Percentiles rank a stretch among this genome's conserved stretches.
These are phyloP conservation scores for Ibidorhyncha struthersii DNA, from an alignment of 2,113 vertebrate species.

Conservation along the genomic window DNA sequence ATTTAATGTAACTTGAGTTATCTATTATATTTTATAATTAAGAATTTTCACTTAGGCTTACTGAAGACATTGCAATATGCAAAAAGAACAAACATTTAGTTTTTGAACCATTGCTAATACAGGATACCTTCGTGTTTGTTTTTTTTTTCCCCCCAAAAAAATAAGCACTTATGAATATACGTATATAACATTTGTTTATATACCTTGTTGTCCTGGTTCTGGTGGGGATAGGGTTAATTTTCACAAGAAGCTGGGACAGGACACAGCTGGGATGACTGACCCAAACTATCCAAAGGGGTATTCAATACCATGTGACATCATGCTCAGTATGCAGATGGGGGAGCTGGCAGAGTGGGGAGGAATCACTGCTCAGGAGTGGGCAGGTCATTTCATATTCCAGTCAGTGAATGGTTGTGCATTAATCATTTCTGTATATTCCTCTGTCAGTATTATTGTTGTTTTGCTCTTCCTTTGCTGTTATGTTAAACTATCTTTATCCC, in stretches of 20 bases:
- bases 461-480: not conserved
- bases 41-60: not conserved
- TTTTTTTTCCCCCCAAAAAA: not conserved
- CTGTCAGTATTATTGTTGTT: not conserved
- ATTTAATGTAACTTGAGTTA: not conserved
- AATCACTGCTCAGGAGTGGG: not conserved
- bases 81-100: not conserved
- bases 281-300: not conserved
- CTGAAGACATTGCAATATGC: not conserved
- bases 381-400: not conserved
- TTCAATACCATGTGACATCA: not conserved
- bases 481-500: not conserved
- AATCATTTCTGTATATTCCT: not conserved
- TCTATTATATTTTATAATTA: not conserved
- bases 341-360: not conserved
- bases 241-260: not conserved
- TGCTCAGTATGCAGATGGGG: not conserved
- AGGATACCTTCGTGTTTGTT: too few relatives aligned
- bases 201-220: not conserved
- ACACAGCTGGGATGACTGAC: not conserved
- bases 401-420: not conserved
- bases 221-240: not conserved
- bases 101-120: not conserved
- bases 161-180: not conserved
- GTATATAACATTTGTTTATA: not conserved